Base-by-base conservation (phyloP, 2,888 invertebrate species). In the Aphodius granarius region DNA sequence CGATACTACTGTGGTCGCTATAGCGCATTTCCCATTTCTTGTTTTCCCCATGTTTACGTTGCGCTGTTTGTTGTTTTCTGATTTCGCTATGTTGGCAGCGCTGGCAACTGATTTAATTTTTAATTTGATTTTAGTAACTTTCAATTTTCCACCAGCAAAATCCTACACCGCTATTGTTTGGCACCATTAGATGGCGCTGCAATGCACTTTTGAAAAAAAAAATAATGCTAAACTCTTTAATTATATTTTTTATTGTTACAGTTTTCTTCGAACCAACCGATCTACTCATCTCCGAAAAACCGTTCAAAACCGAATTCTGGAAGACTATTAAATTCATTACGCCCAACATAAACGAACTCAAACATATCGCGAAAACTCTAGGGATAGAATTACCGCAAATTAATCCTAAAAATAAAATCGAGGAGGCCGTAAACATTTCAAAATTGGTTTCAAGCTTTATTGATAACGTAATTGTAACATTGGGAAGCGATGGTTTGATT, bases 261-360 rank as follows among this genome's bases (percentile, higher is more conserved):
- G 96, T 96, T 5, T 95, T 96, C 89, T 97, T 93, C 85, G 97
- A 97, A 85, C 96, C 97, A 0, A 97, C 97, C 0, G 97, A 97
- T 83, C 88, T 92, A 82, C 89, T 91, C 80, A 94, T 94, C 84
- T 94, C 95, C 0, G 86, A 87, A 0, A 95, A 94, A 86, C 92
- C 94, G 20, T 93, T 96, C 78, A 83, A 85, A 63, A 88, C 86
- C 13, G 82, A 86, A 13, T 82, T 86, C 68, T 89, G 88, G 87
- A 84, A 87, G 76, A 82, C 86, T 0, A 82, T 93, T 21, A 86
- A 88, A 18, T 91, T 92, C 80, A 90, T 94, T 5, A 94, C 96
- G 0, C 97, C 97, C 0, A 97, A 97, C 85, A 83, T 94, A 63
- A 89, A 90, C 75, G 97, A 97, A 88, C 88, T 97, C 43, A 87